A percentile compares a stretch with the other conserved stretches of the same genome.
phyloP scores from a whole-genome alignment of 30 jellyfish, hydroid and myxozoan genomes.

The Nemopilema nomurai region DNA sequence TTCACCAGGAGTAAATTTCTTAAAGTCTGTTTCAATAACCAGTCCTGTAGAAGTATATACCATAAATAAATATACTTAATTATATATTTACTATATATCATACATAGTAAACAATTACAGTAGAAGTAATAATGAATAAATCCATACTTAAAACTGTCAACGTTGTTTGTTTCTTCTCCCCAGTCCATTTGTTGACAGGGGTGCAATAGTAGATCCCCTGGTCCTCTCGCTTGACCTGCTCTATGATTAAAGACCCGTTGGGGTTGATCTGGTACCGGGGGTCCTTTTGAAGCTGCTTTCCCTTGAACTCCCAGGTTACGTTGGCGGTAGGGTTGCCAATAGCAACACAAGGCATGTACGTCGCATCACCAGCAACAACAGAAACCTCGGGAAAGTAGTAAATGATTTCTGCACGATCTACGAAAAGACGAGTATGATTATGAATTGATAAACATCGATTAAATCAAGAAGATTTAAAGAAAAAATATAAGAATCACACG shows the following conservation, averaged over 20 bases:
- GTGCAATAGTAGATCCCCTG: conserved; percentile 88
- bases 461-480: not conserved
- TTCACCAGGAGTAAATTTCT: not conserved
- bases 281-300: conserved; percentile 19
- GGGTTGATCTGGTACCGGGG: conserved; percentile 53
- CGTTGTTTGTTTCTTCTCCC: conserved; percentile 60
- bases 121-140: no score
- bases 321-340: conserved; percentile 96
- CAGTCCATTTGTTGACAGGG: conserved; percentile 82
- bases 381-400: conserved; percentile 52
- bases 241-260: conserved; percentile 86
- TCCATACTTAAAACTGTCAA: conserved; percentile 77
- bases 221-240: conserved; percentile 62
- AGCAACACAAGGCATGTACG: conserved; percentile 93
- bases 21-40: not conserved
- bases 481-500: no score
- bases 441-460: not conserved
- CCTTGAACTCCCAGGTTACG: conserved; percentile 80
- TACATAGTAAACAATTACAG: no score
- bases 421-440: not conserved
- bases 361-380: conserved; percentile 59
- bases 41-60: no score
- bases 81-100: no score
- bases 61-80: no score
- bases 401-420: conserved; percentile 82